Percentiles rank a stretch among this genome's conserved stretches.
These are phyloP conservation scores for Phylloscopus trochiloides DNA, from an alignment of 2,113 vertebrate species.

Conservation along the genomic window DNA sequence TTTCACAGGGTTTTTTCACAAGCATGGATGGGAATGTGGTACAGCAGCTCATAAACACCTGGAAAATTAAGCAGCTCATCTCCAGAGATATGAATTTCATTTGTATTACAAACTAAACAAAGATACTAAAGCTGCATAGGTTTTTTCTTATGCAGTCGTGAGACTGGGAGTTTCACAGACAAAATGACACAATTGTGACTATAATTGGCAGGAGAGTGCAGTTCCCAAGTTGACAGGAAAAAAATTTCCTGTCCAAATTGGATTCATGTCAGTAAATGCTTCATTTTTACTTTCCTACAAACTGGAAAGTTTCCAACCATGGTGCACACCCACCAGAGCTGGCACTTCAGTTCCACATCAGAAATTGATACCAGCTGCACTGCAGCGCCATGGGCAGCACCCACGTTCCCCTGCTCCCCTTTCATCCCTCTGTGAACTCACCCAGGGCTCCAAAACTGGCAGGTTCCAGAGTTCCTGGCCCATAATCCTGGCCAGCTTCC, in stretches of 20 bases:
- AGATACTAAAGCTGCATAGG: background rate
- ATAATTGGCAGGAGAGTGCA: background rate
- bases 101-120: background rate
- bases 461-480: background rate
- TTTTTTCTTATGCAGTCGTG: background rate
- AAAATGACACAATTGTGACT: background rate
- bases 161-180: background rate
- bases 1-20: background rate
- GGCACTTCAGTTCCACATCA: background rate
- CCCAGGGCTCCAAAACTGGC: background rate
- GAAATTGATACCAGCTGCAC: background rate
- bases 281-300: background rate
- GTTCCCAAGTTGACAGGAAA: conserved; percentile 10
- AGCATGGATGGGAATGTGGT: background rate
- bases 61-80: background rate
- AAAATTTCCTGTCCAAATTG: conserved; percentile 15
- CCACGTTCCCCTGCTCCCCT: background rate
- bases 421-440: background rate
- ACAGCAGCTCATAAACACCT: background rate
- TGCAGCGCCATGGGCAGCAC: background rate
- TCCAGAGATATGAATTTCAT: background rate
- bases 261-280: background rate
- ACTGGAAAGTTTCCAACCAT: conserved; percentile 3
- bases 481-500: conserved; percentile 17
- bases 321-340: background rate